Evolutionary conservation across 2,888 invertebrate species (phyloP).

Genomic region (Labia minor): DNA sequence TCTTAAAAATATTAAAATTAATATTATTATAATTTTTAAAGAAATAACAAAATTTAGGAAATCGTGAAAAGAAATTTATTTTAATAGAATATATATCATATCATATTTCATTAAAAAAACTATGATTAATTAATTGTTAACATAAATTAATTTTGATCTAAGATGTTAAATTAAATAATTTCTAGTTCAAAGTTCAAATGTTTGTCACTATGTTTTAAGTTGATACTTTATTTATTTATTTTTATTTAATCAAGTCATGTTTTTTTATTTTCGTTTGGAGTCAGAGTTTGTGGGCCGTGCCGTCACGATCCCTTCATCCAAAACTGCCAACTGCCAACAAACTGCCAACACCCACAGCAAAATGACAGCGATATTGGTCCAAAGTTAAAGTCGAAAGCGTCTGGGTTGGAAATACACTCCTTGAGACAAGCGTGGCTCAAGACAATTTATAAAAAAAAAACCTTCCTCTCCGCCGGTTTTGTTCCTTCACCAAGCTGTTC

Average conservation of each 20-base stretch:
- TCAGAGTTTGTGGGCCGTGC: not conserved
- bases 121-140: too few species aligned
- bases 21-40: too few species aligned
- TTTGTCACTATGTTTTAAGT: not conserved
- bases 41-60: too few species aligned
- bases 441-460: not conserved
- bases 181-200: not conserved
- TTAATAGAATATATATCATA: too few species aligned
- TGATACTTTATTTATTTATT: not conserved
- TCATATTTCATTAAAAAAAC: too few species aligned
- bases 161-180: too few species aligned
- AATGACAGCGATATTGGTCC: constrained; percentile 7
- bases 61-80: too few species aligned
- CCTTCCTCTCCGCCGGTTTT: not conserved
- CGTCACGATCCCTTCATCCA: not conserved
- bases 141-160: too few species aligned
- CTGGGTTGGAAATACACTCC: not conserved
- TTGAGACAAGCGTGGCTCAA: not conserved
- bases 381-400: not conserved
- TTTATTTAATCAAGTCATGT: not conserved
- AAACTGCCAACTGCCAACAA: not conserved
- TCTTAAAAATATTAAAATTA: too few species aligned
- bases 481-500: not conserved
- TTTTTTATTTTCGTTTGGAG: not conserved
- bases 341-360: not conserved